phyloP scores from a whole-genome alignment of 2,797 vertebrate species.

The Ctenosaura bakeri region DNA sequence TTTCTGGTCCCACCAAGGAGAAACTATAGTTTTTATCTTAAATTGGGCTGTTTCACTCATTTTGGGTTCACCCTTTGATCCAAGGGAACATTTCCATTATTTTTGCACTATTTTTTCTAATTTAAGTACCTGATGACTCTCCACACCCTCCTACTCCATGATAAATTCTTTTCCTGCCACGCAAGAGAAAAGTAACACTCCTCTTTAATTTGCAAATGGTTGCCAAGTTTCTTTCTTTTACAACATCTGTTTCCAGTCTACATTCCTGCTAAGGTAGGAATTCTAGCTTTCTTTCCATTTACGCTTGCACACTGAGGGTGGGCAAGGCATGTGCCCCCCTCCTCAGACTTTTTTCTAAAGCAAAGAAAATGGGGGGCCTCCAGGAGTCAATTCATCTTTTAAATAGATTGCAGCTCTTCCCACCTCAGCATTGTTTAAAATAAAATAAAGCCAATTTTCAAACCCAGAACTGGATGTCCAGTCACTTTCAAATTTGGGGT shows the following conservation, averaged over 20 bases:
- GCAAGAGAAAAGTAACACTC: slow-evolving; percentile 12
- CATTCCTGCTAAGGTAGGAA: slow-evolving; percentile 3
- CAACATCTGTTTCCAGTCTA: slow-evolving; percentile 29
- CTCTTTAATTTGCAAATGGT: slow-evolving; percentile 25
- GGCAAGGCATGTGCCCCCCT: too few species aligned
- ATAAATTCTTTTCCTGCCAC: slow-evolving; percentile 29
- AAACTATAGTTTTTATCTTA: neutral
- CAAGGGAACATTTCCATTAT: neutral
- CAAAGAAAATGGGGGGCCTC: too few species aligned
- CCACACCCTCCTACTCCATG: neutral
- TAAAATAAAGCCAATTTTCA: too few species aligned
- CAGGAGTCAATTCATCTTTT: too few species aligned
- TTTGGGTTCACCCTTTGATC: slow-evolving; percentile 1
- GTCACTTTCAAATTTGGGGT: too few species aligned
- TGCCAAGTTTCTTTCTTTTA: neutral
- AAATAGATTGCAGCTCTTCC: too few species aligned
- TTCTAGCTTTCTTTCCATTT: neutral
- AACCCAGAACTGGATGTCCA: too few species aligned
- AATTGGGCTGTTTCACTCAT: neutral
- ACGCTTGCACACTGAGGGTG: neutral
- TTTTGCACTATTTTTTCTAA: neutral
- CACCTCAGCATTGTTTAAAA: too few species aligned
- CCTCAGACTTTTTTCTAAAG: neutral
- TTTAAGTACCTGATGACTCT: neutral
- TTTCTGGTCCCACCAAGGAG: neutral